Evolutionary conservation across 2,113 vertebrate species (phyloP).

Genomic region (Paramormyrops kingsleyae): DNA sequence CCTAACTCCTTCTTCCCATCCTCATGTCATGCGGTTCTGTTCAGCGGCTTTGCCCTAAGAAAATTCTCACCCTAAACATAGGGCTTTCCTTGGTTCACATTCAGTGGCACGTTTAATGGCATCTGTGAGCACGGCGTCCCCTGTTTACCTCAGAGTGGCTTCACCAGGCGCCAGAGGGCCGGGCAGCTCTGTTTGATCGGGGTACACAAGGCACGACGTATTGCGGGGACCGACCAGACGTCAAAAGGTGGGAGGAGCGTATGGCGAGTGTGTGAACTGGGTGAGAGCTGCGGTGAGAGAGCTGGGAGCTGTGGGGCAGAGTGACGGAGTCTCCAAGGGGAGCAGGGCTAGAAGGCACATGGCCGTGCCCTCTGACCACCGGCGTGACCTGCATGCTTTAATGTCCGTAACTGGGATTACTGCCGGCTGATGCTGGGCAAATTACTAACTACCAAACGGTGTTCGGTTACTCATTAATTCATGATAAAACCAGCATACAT

Average conservation of each 20-base stretch:
- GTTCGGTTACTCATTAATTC: neutral
- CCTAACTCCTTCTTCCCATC: neutral
- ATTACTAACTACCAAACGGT: neutral
- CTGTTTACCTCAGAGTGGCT: neutral
- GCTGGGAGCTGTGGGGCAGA: neutral
- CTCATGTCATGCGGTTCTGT: neutral
- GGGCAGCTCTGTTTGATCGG: neutral
- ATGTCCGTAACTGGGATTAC: neutral
- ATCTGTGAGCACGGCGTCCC: neutral
- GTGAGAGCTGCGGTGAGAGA: neutral
- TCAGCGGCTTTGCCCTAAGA: neutral
- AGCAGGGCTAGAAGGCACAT: neutral
- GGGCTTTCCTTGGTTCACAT: neutral
- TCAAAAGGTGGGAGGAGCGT: neutral
- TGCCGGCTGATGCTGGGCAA: neutral
- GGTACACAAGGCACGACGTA: neutral
- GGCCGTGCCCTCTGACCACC: neutral
- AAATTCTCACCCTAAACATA: neutral
- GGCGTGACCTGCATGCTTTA: neutral
- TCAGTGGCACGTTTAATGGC: neutral
- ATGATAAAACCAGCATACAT: neutral
- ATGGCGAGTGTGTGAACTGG: neutral
- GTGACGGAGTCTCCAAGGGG: neutral
- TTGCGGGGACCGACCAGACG: neutral
- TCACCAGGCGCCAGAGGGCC: neutral